Base-by-base conservation (phyloP, 2,113 vertebrate genomes). In the Spea bombifrons region DNA sequence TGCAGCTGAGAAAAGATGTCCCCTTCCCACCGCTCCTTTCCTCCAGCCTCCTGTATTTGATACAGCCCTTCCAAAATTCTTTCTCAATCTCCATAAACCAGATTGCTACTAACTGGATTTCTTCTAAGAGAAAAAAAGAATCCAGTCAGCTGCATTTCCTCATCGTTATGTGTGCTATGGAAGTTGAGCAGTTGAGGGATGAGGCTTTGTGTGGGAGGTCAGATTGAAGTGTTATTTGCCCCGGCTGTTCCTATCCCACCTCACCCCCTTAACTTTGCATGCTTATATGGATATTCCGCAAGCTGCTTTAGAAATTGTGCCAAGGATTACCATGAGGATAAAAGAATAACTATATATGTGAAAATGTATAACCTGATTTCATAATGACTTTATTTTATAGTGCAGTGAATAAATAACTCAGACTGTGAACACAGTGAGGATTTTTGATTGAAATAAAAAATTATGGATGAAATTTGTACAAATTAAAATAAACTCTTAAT, bases 271-370 rank as follows among this genome's bases (percentile, higher is more conserved):
- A 12, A 16, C 71, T 64, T 71, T 73, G 77, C 77, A 80, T 80
- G 77, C 77, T 80, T 73, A 59, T 73, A 66, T 70, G 71, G 71
- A 59, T 73, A 47, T 30, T 30, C 52, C 16, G 71, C 64, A 73
- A 80, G 77, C 64, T 88, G 83, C 86, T 85, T 84, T 83, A 85
- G 86, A 89, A 90, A 87, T 89, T 88, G 91, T 92, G 91, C 91
- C 90, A 92, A 92, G 89, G 90, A 87, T 80, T 13, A 84, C 59
- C 81, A 75, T 48, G 73, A 81, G 48, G 57, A 81, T 80, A 80
- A 78, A 72, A 83, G 43, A 52, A 80, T 44, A 67, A 68, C 53
- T 68, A 67, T 80, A 15, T 59, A 84, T 87, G 86, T 88, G 83
- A 87, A 86, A 86, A 87, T 69, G 75, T 75, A 84, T 84, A 85